Evolutionary conservation across 1,140 invertebrate species (phyloP).

Genomic region (Phymorhynchus buccinoides): DNA sequence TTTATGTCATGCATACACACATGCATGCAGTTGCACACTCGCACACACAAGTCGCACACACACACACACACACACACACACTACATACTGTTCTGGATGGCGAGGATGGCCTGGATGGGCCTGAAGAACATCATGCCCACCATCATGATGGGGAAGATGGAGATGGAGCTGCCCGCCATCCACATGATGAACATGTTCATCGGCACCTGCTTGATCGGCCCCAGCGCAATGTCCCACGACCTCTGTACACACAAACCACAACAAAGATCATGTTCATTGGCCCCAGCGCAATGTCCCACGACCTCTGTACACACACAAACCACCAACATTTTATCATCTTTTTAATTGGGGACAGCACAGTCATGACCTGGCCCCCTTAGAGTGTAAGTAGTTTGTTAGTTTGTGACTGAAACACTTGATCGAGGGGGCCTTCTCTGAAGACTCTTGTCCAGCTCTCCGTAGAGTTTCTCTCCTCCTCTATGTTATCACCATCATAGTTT

Average conservation of each 20-base stretch:
- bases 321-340: background rate
- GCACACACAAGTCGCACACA: background rate
- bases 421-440: too few relatives aligned
- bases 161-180: constrained; percentile 99
- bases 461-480: too few relatives aligned
- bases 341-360: background rate
- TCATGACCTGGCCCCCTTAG: background rate
- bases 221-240: constrained; percentile 97
- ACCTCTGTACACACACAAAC: constrained; percentile 78
- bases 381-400: background rate
- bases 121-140: constrained; percentile 98
- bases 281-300: constrained; percentile 97
- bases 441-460: too few relatives aligned
- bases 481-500: too few relatives aligned
- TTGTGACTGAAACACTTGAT: too few relatives aligned
- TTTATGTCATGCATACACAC: too few relatives aligned
- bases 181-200: constrained; percentile 99
- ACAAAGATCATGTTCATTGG: constrained; percentile 99
- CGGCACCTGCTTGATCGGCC: constrained; percentile 92
- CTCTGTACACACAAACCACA: constrained; percentile 77
- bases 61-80: constrained; percentile 21
- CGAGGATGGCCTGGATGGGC: constrained; percentile 94
- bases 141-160: constrained; percentile 99
- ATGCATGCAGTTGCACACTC: background rate
- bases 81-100: constrained; percentile 73